Conservation (phyloP, 2,888 invertebrate species). For the Macrosoma leucophasiata region DNA sequence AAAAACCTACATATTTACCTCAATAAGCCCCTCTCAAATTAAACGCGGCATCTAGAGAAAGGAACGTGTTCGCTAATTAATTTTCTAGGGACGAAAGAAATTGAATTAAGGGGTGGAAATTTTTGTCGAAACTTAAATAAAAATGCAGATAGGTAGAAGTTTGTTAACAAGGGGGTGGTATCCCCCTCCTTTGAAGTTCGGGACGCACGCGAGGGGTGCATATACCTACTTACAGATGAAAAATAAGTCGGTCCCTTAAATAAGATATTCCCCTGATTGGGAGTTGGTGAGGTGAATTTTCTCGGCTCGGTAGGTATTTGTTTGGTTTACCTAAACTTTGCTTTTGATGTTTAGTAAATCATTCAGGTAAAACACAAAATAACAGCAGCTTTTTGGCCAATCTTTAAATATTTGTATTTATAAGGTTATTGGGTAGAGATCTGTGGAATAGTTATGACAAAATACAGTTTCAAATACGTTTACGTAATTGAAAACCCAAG, state of each 20-base stretch:
- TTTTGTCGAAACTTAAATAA: slow-evolving; percentile 70
- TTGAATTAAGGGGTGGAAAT: slow-evolving; percentile 60
- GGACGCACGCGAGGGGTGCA: slow-evolving; percentile 35
- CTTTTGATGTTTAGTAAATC: no score
- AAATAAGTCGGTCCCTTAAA: slow-evolving; percentile 47
- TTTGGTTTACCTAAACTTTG: slow-evolving; percentile 15
- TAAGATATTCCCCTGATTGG: slow-evolving; percentile 45
- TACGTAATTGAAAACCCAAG: no score
- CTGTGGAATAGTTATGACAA: no score
- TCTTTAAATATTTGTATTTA: no score
- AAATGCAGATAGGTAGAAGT: slow-evolving; percentile 58
- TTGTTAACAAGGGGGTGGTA: slow-evolving; percentile 48
- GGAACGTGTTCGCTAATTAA: slow-evolving; percentile 49
- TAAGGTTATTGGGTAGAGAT: no score
- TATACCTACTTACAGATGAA: slow-evolving; percentile 42
- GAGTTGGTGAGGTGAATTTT: slow-evolving; percentile 41
- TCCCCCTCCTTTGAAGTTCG: slow-evolving; percentile 55
- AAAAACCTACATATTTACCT: slow-evolving; percentile 26
- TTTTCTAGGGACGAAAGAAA: slow-evolving; percentile 45
- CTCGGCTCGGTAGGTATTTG: slow-evolving; percentile 25
- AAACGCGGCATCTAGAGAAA: slow-evolving; percentile 40
- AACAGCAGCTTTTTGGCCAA: no score
- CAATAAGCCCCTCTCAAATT: slow-evolving; percentile 33
- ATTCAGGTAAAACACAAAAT: no score
- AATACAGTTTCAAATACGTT: no score